Base-by-base conservation (phyloP, 2,888 invertebrate genomes). In the Petrolisthes manimaculis region DNA sequence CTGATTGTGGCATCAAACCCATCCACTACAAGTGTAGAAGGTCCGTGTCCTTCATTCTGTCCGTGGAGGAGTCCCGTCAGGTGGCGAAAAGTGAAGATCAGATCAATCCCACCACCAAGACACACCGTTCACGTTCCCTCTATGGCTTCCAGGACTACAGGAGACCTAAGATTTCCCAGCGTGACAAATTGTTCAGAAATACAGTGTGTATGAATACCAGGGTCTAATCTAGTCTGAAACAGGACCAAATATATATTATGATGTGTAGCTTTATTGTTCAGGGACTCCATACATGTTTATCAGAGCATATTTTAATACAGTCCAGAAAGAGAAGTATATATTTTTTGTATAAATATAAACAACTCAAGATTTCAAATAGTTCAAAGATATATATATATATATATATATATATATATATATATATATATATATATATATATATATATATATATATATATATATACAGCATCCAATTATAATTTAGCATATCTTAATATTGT, bases 1-100 rank as follows among this genome's bases (percentile, higher is more conserved):
- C 14, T 21, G n/a, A n/a, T n/a, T 69, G 67, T 67, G 79, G 78
- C 21, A 21, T 51, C 14, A 67, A 51, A 9, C 79, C 79, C 69
- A 21, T 69, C 14, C 78, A 51, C n/a, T 78, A 77, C 53, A 56
- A 67, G 1, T 87, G 86, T 69, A 87, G 83, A 51, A 78, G 86
- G n/a, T 87, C 86, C 2, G 86, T 87, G 83, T 87, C 86, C 54
- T 87, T 83, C 78, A 83, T 79, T n/a, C 53, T 78, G 55, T 77
- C 83, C n/a, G 67, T 83, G 67, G 69, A 69, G 6, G 85, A 37
- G 21, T 53, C 69, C 6, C 24, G 69, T 18, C n/a, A 53, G 67
- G 54, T 77, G 1, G 79, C 21, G 51, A 53, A 21, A 6, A 9
- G 74, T 53, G 24, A 55, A 24, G 14, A 21, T 6, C 55, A 55